Conservation (phyloP, 2,888 invertebrate genomes). For the Chymomyza fuscimana region DNA sequence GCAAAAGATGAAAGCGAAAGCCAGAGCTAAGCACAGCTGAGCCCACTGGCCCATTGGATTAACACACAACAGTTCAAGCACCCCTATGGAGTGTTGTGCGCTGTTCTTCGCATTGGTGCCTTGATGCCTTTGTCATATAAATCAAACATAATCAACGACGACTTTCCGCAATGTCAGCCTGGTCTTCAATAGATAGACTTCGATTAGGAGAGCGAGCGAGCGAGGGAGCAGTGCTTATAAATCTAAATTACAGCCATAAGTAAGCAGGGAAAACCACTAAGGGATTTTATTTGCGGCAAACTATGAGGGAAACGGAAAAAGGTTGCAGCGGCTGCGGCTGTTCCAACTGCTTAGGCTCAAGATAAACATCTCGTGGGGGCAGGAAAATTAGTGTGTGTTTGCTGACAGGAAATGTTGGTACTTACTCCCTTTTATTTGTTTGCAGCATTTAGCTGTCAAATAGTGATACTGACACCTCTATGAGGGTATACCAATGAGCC, state of each 20-base stretch:
- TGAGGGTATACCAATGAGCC: neutral
- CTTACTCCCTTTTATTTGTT: neutral
- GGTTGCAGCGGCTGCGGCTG: constrained; percentile 5
- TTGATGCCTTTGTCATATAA: constrained; percentile 62
- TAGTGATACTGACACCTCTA: constrained; percentile 36
- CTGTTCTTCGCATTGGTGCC: neutral
- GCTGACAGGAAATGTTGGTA: neutral
- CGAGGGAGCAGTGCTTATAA: constrained; percentile 35
- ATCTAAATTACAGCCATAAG: constrained; percentile 65
- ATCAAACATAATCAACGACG: constrained; percentile 72
- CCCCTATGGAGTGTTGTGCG: neutral
- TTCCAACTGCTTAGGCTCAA: constrained; percentile 21
- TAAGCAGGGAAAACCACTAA: constrained; percentile 45
- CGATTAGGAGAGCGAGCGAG: constrained; percentile 5
- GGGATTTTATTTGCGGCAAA: constrained; percentile 50
- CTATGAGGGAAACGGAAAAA: constrained; percentile 39
- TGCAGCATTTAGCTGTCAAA: neutral
- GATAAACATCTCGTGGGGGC: constrained; percentile 52
- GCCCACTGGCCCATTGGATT: constrained; percentile 47
- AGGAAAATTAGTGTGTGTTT: neutral
- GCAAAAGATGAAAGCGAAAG: constrained; percentile 19
- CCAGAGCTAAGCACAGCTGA: constrained; percentile 8
- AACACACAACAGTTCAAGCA: constrained; percentile 40
- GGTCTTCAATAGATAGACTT: constrained; percentile 47
- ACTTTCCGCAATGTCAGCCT: constrained; percentile 22